phyloP scores from a whole-genome alignment of 2,113 vertebrate genomes.

The Phodopus roborovskii region DNA sequence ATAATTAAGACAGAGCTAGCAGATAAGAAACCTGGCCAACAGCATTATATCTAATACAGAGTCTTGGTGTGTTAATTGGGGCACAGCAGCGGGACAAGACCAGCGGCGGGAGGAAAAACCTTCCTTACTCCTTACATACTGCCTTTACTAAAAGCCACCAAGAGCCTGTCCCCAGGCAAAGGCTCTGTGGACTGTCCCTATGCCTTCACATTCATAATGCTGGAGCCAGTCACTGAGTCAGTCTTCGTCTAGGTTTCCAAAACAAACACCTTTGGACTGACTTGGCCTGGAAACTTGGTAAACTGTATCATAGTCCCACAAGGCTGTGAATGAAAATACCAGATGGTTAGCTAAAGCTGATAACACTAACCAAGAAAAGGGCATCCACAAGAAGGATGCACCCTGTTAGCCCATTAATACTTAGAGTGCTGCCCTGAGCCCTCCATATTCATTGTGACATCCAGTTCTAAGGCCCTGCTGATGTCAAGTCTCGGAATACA shows the following conservation, averaged over 20 bases:
- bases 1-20: too few species aligned
- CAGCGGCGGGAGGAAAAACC: too few species aligned
- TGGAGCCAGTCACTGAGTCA: not conserved
- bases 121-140: too few species aligned
- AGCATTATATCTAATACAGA: too few species aligned
- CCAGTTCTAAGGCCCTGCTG: too few species aligned
- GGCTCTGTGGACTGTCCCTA: not conserved
- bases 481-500: not conserved
- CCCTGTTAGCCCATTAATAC: not conserved
- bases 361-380: not conserved
- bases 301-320: not conserved
- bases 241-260: constrained; percentile 55
- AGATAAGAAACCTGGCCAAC: too few species aligned
- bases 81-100: too few species aligned
- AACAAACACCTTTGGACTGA: constrained; percentile 51
- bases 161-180: not conserved
- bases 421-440: not conserved
- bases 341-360: constrained; percentile 12
- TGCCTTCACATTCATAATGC: not conserved
- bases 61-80: too few species aligned
- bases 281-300: constrained; percentile 32
- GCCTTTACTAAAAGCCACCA: not conserved
- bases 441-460: not conserved
- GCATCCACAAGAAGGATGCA: not conserved
- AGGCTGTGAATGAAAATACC: not conserved